phyloP scores from a whole-genome alignment of 2,797 vertebrate species.

The Hylomyscus alleni region DNA sequence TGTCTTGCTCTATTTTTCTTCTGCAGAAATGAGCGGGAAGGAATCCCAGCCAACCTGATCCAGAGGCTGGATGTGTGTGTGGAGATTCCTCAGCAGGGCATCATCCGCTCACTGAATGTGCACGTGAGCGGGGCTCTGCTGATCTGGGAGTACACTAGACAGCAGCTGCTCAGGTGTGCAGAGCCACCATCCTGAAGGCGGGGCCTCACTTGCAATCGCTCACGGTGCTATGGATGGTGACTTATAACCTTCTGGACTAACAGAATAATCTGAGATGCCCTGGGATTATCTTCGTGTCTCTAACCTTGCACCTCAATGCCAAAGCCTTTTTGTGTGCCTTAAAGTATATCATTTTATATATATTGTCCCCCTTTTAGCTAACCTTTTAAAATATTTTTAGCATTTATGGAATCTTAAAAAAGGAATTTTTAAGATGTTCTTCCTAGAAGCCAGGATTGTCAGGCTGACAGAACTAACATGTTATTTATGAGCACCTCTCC shows the following conservation, averaged over 20 bases:
- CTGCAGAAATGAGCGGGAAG: conserved; percentile 95
- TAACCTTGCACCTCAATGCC: conserved; percentile 65
- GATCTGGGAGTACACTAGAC: conserved; percentile 97
- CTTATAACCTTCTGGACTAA: not conserved
- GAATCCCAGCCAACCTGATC: conserved; percentile 96
- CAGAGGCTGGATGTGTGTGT: conserved; percentile 97
- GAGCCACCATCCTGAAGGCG: not conserved
- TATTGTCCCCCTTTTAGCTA: conserved; percentile 63
- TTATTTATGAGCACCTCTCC: not conserved
- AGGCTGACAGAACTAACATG: not conserved
- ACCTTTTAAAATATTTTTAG: conserved; percentile 61
- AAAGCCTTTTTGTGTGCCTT: conserved; percentile 86
- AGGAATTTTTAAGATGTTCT: not conserved
- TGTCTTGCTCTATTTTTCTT: conserved; percentile 41
- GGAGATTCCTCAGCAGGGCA: conserved; percentile 97
- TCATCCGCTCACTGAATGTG: conserved; percentile 97
- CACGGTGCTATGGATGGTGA: conserved; percentile 68
- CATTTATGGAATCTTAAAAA: conserved; percentile 12
- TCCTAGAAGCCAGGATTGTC: not conserved
- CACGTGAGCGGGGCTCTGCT: conserved; percentile 98
- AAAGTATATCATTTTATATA: conserved; percentile 76
- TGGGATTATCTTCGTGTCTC: conserved; percentile 65
- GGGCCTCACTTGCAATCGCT: not conserved
- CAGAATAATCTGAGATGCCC: conserved; percentile 68
- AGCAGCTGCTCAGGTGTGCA: conserved; percentile 89